Base-by-base conservation (phyloP, 2,797 vertebrate genomes). In the Pteronotus mesoamericanus region DNA sequence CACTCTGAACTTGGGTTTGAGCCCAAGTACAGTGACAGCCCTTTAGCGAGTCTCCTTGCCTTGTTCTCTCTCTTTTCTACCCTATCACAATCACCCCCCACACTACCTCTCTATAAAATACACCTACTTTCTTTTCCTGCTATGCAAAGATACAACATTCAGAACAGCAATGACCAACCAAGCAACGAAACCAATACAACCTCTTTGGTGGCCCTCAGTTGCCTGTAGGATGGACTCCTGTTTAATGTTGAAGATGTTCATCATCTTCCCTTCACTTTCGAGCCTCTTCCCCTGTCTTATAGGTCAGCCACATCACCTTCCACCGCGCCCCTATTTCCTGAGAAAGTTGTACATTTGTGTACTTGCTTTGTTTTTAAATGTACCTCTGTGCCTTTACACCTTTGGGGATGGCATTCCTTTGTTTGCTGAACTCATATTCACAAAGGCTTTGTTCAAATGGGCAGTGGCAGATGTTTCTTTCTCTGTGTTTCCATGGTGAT, bases 61-160 rank as follows among this genome's bases (percentile, higher is more conserved):
- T 51, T 3, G 18, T 6, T 32, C 0, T n/a, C 37, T 29, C 14
- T n/a, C 46, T 57, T 29, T 59, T 6, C 9, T 2, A 1, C 3
- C 32, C 22, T 0, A 1, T 6, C 48, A 6, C 19, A 9, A 2
- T 3, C 24, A 4, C 26, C 11, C 32, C 57, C 19, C 32, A 26
- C 6, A 3, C 53, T 18, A 61, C 32, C 51, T 26, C 39, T 21
- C 39, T 18, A 0, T 0, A 29, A n/a, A 16, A 19, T 3, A 68
- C 19, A 8, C n/a, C 21, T 29, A 11, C 39, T 26, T 0, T 10
- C 80, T 44, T 48, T 85, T 53, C 37, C 44, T 68, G 29, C 57
- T 32, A 4, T 5, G 22, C 42, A 69, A 15, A 61, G 22, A 80
- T 57, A 46, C 34, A 83, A 4, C 26, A 82, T 32, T 9, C 24